Conservation (phyloP, 2,113 vertebrate genomes). For the Azemiops feae region DNA sequence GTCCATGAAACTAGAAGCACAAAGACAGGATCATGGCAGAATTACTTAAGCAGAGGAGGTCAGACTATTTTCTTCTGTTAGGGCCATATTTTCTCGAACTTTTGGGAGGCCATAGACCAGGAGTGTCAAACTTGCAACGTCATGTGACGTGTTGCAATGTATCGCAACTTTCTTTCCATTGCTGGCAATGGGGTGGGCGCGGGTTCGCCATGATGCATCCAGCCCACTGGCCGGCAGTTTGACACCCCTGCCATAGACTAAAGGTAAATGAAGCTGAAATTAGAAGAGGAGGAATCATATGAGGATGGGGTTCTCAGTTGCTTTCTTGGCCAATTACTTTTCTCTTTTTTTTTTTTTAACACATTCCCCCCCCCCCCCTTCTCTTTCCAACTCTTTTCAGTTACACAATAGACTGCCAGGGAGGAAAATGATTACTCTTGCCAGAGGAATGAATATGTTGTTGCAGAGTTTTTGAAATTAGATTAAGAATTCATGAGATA, state of each 20-base stretch:
- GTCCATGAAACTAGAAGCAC: neutral
- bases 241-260: neutral
- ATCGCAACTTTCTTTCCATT: too few species aligned
- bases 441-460: neutral
- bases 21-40: neutral
- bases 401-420: neutral
- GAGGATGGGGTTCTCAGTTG: neutral
- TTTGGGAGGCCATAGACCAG: neutral
- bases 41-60: neutral
- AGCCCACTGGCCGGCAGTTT: too few species aligned
- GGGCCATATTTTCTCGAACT: neutral
- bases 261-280: neutral
- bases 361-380: neutral
- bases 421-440: neutral
- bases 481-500: neutral
- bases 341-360: neutral
- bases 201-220: too few species aligned
- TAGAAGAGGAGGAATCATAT: neutral
- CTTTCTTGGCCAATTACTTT: neutral
- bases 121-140: too few species aligned
- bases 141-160: too few species aligned
- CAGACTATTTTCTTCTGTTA: neutral
- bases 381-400: neutral
- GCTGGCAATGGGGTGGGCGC: too few species aligned
- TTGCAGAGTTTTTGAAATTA: neutral